Evolutionary conservation across 2,888 invertebrate species (phyloP).

Genomic region (Oscheius sp.): DNA sequence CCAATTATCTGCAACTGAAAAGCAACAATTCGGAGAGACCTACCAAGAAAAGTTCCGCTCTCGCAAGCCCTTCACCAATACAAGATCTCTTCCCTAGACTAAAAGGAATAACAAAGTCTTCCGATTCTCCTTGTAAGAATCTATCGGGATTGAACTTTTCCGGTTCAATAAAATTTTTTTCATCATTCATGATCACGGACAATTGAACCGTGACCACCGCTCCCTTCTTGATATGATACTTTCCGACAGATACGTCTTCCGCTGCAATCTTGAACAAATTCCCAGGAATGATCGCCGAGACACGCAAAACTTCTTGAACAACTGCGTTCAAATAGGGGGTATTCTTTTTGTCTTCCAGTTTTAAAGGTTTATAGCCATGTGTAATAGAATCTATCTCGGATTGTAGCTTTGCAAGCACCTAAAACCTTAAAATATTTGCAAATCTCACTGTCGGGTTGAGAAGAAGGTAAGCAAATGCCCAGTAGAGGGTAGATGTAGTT

Average conservation of each 20-base stretch:
- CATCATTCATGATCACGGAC: conserved; percentile 37
- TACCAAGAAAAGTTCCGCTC: conserved; percentile 21
- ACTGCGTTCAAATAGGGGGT: conserved; percentile 23
- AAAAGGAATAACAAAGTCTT: conserved; percentile 12
- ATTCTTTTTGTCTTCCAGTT: neutral
- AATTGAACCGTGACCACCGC: conserved; percentile 36
- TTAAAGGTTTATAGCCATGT: neutral
- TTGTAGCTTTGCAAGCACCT: neutral
- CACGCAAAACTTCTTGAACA: neutral
- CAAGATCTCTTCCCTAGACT: conserved; percentile 20
- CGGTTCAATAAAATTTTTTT: conserved; percentile 33
- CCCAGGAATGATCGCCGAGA: conserved; percentile 19
- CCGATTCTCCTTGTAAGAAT: conserved; percentile 1
- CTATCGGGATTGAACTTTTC: conserved; percentile 22
- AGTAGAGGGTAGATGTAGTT: conserved; percentile 46
- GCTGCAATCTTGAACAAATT: conserved; percentile 8
- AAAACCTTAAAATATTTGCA: neutral
- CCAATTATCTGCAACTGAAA: conserved; percentile 26
- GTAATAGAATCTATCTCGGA: conserved; percentile 1
- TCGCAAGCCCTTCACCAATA: conserved; percentile 11
- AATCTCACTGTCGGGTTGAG: neutral
- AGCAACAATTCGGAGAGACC: neutral
- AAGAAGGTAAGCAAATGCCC: conserved; percentile 41
- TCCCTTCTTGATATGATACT: conserved; percentile 33
- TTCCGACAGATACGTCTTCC: conserved; percentile 37